phyloP scores from a whole-genome alignment of 1,140 invertebrate species.

The Liolophura sinensis region DNA sequence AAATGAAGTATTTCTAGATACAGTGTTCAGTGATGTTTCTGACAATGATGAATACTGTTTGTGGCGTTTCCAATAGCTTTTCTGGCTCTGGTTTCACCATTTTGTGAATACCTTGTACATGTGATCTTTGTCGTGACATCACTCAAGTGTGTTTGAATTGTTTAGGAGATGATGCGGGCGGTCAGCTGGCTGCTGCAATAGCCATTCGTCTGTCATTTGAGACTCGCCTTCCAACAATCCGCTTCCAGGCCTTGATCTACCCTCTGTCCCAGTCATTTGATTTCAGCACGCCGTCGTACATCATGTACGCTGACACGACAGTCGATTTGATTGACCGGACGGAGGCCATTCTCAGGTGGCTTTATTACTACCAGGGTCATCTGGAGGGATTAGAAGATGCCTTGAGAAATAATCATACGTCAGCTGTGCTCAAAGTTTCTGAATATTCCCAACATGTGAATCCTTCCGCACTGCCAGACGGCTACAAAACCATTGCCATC shows the following conservation, averaged over 20 bases:
- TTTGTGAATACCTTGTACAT: too few species aligned
- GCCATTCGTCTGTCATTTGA: constrained; percentile 22
- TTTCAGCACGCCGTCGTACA: constrained; percentile 42
- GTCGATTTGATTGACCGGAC: constrained; percentile 34
- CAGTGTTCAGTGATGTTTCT: too few species aligned
- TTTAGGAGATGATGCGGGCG: constrained; percentile 46
- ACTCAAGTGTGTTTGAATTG: constrained; percentile 1
- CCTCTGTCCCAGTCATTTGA: constrained; percentile 40
- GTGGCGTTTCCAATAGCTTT: too few species aligned
- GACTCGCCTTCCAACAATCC: constrained; percentile 15
- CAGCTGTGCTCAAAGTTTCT: constrained; percentile 33
- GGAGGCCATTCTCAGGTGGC: constrained; percentile 32
- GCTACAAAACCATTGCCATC: constrained; percentile 20
- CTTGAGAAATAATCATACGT: constrained; percentile 37
- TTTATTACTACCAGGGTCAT: constrained; percentile 30
- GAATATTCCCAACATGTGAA: constrained; percentile 28
- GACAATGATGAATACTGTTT: too few species aligned
- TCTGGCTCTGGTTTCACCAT: too few species aligned
- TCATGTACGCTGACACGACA: constrained; percentile 28
- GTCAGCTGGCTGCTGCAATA: constrained; percentile 43
- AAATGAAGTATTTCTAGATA: too few species aligned
- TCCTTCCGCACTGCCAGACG: constrained; percentile 20
- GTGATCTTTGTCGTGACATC: too few species aligned
- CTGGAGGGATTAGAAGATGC: constrained; percentile 29
- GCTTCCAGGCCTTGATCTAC: constrained; percentile 40